These are phyloP conservation scores for Halocaridina rubra DNA, from an alignment of 2,888 invertebrate species.

Conservation along the genomic window DNA sequence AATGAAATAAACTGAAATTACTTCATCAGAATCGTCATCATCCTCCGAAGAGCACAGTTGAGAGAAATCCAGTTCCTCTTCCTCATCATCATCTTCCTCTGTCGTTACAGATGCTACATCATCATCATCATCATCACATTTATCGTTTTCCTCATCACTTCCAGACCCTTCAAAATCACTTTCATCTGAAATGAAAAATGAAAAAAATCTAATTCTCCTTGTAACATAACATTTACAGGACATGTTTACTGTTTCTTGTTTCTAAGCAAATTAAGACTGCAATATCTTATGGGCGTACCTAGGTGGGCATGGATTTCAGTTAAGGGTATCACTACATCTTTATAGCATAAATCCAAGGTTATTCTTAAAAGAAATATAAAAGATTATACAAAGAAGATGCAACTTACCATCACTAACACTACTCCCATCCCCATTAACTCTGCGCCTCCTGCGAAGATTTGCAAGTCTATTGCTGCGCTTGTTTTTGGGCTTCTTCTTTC, in stretches of 20 bases:
- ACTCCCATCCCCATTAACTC: slow-evolving; percentile 1
- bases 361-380: too few species aligned
- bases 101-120: slow-evolving; percentile 23
- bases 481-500: slow-evolving; percentile 19
- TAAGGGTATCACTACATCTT: too few species aligned
- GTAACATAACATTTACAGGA: too few species aligned
- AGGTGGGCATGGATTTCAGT: too few species aligned
- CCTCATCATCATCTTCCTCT: slow-evolving; percentile 43
- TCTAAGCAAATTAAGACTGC: too few species aligned
- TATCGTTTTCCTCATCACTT: slow-evolving; percentile 17
- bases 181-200: slow-evolving; percentile 33
- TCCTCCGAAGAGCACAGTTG: slow-evolving; percentile 56
- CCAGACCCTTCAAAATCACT: slow-evolving; percentile 31
- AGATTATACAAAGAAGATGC: too few species aligned
- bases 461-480: slow-evolving; percentile 34
- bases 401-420: slow-evolving; percentile 12
- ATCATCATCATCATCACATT: slow-evolving; percentile 26
- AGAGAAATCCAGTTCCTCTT: slow-evolving; percentile 56
- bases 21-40: slow-evolving; percentile 56
- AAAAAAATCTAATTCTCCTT: too few species aligned
- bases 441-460: slow-evolving; percentile 34
- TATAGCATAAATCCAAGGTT: too few species aligned
- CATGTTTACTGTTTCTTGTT: too few species aligned
- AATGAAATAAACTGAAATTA: too few species aligned
- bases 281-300: too few species aligned